Evolutionary conservation across 2,888 invertebrate species (phyloP).

Genomic region (Allolobophora icterica): DNA sequence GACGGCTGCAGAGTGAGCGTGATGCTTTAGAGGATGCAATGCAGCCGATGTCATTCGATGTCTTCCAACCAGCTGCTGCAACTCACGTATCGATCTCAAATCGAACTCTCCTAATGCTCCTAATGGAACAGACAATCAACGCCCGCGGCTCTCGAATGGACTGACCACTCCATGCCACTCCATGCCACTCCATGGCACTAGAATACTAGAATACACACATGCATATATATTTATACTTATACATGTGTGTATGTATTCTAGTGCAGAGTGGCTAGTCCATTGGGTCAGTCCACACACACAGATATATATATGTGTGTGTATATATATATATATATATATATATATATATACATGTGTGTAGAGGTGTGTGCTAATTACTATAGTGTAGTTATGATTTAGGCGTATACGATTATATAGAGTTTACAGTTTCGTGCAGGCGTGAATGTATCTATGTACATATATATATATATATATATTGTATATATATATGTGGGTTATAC

Average conservation of each 20-base stretch:
- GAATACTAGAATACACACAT: background rate
- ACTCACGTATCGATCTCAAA: background rate
- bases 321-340: background rate
- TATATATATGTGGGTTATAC: background rate
- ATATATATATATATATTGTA: background rate
- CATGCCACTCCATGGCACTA: background rate
- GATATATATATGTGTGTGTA: background rate
- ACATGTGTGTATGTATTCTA: background rate
- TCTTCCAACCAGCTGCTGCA: slow-evolving; percentile 17
- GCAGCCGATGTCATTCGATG: slow-evolving; percentile 6
- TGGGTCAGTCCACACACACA: background rate
- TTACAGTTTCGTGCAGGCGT: background rate
- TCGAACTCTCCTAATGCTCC: slow-evolving; percentile 12
- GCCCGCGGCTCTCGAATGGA: background rate
- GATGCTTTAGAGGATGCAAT: background rate
- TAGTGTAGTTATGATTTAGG: background rate
- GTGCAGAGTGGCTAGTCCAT: too few species aligned
- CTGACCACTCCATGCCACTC: background rate
- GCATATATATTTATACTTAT: background rate
- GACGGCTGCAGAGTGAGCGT: background rate
- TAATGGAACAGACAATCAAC: slow-evolving; percentile 11
- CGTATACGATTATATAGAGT: background rate
- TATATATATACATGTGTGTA: too few species aligned
- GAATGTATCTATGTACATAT: background rate
- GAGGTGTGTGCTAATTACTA: too few species aligned